Percentiles rank a stretch among this genome's conserved stretches.
Evolutionary conservation across 2,797 vertebrate genomes (phyloP).

Genomic region (Sebastes miniatus): DNA sequence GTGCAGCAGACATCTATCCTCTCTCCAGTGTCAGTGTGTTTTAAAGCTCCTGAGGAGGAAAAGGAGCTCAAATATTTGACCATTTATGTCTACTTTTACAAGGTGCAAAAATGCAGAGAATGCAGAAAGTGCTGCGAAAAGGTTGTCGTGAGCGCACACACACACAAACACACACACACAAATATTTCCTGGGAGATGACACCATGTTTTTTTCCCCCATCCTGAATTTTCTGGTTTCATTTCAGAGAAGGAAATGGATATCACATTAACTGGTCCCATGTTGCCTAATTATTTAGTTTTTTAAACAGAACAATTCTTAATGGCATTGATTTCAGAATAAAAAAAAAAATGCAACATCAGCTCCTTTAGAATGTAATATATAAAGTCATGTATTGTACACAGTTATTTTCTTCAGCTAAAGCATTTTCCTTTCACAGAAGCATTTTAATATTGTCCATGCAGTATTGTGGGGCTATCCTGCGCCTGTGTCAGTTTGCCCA

Average conservation of each 20-base stretch:
- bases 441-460: neutral
- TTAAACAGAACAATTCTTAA: neutral
- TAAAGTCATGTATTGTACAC: neutral
- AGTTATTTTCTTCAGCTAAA: neutral
- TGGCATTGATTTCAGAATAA: neutral
- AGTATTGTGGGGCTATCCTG: neutral
- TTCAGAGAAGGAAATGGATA: neutral
- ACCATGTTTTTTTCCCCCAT: neutral
- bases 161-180: neutral
- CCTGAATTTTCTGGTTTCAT: neutral
- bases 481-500: neutral
- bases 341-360: neutral
- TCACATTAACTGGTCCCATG: neutral
- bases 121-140: neutral
- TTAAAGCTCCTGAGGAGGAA: neutral
- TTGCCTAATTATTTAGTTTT: neutral
- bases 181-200: neutral
- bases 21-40: neutral
- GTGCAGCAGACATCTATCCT: neutral
- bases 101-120: conserved; percentile 31
- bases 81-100: conserved; percentile 5
- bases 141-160: neutral
- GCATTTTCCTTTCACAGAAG: neutral
- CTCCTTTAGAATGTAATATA: neutral
- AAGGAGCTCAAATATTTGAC: conserved; percentile 17